Percentiles rank a stretch among this genome's conserved stretches.
These are phyloP conservation scores for Eristalis pertinax DNA, from an alignment of 2,888 invertebrate species.

Conservation along the genomic window DNA sequence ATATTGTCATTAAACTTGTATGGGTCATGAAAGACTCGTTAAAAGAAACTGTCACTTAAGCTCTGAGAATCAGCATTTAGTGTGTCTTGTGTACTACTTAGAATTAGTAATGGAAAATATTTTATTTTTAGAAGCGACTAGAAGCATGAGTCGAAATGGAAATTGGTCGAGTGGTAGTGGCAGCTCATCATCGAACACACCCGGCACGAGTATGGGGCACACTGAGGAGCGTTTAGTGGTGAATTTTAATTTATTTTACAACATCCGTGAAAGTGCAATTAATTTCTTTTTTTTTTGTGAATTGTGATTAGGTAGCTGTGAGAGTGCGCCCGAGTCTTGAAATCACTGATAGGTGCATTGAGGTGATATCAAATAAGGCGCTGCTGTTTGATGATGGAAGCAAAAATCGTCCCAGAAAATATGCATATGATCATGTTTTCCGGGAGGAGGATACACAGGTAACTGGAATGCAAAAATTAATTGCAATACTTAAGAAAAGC, in stretches of 20 bases:
- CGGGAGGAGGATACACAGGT: conserved; percentile 94
- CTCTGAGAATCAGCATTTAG: not conserved
- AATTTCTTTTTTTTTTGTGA: not conserved
- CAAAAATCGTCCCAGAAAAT: conserved; percentile 89
- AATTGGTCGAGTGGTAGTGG: conserved; percentile 80
- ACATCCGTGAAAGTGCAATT: not conserved
- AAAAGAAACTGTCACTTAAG: conserved; percentile 45
- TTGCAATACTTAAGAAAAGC: no score
- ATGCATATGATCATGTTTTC: conserved; percentile 94
- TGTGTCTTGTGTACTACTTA: not conserved
- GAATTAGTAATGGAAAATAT: conserved; percentile 21
- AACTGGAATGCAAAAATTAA: not conserved
- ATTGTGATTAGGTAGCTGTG: conserved; percentile 87
- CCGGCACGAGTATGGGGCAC: conserved; percentile 76
- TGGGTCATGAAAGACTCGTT: conserved; percentile 45
- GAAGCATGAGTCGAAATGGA: conserved; percentile 73
- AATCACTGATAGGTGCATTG: conserved; percentile 82
- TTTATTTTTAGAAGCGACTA: conserved; percentile 38
- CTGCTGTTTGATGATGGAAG: conserved; percentile 82
- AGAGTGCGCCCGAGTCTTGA: conserved; percentile 94
- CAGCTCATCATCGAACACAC: conserved; percentile 75
- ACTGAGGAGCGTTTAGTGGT: conserved; percentile 81
- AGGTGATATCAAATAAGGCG: conserved; percentile 80
- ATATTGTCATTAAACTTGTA: conserved; percentile 58
- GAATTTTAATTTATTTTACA: conserved; percentile 46